Conservation (phyloP, 2,113 vertebrate genomes). For the Pygoscelis antarcticus region DNA sequence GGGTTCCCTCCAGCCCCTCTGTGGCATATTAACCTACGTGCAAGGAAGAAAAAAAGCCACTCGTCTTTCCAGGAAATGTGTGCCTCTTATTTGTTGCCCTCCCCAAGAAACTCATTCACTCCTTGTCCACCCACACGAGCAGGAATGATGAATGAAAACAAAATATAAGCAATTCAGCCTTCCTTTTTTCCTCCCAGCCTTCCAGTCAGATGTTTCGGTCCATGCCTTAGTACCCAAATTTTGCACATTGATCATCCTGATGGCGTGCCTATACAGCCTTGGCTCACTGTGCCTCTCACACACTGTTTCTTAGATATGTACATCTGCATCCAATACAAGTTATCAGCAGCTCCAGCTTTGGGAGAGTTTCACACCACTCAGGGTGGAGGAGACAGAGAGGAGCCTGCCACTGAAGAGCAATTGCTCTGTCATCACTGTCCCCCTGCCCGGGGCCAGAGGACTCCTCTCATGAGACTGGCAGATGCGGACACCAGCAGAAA, state of each 20-base stretch:
- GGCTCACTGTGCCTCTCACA: neutral
- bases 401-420: neutral
- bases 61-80: slow-evolving; percentile 17
- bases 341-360: neutral
- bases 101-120: slow-evolving; percentile 43
- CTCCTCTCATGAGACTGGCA: neutral
- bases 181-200: neutral
- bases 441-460: neutral
- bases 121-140: slow-evolving; percentile 40
- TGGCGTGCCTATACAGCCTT: neutral
- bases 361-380: neutral
- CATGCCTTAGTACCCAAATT: neutral
- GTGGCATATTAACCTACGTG: neutral
- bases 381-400: neutral
- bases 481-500: neutral
- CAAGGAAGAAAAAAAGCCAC: neutral
- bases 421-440: neutral
- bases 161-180: slow-evolving; percentile 28
- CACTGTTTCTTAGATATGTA: neutral
- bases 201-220: neutral
- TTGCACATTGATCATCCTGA: neutral
- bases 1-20: neutral
- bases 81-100: slow-evolving; percentile 38
- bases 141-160: slow-evolving; percentile 42
- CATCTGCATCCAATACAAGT: neutral